These are phyloP conservation scores for Otolemur garnettii DNA, from an alignment of 2,113 vertebrate genomes.

Conservation along the genomic window DNA sequence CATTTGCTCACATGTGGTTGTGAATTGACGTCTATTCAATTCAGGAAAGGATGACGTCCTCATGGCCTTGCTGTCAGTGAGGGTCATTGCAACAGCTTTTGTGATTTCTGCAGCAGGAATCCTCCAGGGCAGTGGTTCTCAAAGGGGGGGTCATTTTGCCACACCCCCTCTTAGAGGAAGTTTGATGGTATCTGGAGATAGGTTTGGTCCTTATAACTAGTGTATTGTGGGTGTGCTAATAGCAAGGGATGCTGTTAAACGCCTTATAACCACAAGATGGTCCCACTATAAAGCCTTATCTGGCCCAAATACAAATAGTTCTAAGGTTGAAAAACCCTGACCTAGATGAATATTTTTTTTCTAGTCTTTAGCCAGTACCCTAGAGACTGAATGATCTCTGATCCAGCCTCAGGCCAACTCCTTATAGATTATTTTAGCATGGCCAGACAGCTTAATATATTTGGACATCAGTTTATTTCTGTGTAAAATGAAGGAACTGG, in stretches of 20 bases:
- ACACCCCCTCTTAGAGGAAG: fast-evolving
- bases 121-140: background rate
- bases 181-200: background rate
- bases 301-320: background rate
- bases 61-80: background rate
- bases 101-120: background rate
- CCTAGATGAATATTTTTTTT: background rate
- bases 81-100: background rate
- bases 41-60: background rate
- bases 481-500: constrained; percentile 24
- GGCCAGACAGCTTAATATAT: background rate
- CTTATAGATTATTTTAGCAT: constrained; percentile 36
- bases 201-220: background rate
- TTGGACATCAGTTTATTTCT: background rate
- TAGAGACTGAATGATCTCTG: background rate
- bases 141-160: background rate
- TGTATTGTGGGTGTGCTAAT: background rate
- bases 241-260: background rate
- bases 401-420: background rate
- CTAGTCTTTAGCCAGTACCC: background rate
- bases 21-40: background rate
- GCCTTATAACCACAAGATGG: background rate
- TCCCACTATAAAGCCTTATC: background rate
- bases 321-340: background rate
- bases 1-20: background rate